Evolutionary conservation across 1,140 invertebrate genomes (phyloP).

Genomic region (Leptonema lineaticorne): DNA sequence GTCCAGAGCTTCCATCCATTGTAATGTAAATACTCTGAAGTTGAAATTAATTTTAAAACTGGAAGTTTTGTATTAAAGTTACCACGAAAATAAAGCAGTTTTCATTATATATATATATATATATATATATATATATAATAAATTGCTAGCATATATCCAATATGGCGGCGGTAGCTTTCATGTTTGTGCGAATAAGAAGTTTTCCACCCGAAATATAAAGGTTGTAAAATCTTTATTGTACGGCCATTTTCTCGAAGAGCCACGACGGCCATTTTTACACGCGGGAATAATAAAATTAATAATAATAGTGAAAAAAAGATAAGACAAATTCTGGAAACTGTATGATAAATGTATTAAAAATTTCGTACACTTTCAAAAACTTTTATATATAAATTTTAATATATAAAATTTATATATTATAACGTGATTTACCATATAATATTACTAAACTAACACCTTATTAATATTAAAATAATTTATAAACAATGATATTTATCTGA

Average conservation of each 20-base stretch:
- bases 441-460: no score
- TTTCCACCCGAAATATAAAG: neutral
- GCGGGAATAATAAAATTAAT: neutral
- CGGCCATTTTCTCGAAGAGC: neutral
- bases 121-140: neutral
- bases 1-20: neutral
- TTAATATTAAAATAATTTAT: no score
- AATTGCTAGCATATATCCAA: no score
- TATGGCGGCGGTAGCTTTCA: no score
- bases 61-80: neutral
- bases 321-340: no score
- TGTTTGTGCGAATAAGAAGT: neutral
- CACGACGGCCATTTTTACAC: neutral
- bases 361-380: no score
- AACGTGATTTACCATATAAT: no score
- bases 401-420: no score
- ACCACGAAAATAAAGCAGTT: neutral
- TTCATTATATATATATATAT: neutral
- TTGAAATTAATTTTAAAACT: conserved; percentile 15
- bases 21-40: neutral
- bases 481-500: no score
- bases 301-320: neutral
- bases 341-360: no score
- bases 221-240: conserved; percentile 14
- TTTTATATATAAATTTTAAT: no score